phyloP scores from a whole-genome alignment of 1,140 invertebrate genomes.

The Aphelenchoides fujianensis region DNA sequence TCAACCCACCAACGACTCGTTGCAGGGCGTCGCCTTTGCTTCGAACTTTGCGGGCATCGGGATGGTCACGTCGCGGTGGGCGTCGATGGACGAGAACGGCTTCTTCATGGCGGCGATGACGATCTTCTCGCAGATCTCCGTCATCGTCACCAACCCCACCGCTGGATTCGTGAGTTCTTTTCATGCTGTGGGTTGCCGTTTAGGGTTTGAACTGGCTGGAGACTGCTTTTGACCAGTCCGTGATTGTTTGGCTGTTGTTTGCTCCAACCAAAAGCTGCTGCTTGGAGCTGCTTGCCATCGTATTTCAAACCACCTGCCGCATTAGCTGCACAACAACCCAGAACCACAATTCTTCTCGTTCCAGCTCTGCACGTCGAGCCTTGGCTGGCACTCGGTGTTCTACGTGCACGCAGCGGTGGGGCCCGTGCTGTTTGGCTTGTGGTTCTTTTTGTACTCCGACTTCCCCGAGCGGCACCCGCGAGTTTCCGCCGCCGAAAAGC shows the following conservation, averaged over 20 bases:
- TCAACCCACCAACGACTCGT: constrained; percentile 19
- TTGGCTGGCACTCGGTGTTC: constrained; percentile 42
- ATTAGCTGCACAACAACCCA: too few relatives aligned
- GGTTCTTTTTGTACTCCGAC: constrained; percentile 41
- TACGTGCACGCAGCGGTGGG: constrained; percentile 30
- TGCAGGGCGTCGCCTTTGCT: constrained; percentile 42
- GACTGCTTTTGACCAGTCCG: not conserved
- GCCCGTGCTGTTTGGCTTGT: constrained; percentile 26
- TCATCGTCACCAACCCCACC: constrained; percentile 31
- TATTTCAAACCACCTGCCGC: too few relatives aligned
- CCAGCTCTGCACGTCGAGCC: constrained; percentile 30
- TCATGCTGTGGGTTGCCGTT: not conserved
- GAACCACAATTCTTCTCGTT: constrained; percentile 25
- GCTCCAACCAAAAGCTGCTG: too few relatives aligned
- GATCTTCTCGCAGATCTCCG: constrained; percentile 31
- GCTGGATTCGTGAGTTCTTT: constrained; percentile 26
- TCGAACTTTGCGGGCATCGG: constrained; percentile 44
- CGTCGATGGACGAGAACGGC: constrained; percentile 38
- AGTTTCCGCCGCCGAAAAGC: constrained; percentile 21
- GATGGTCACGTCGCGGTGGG: constrained; percentile 45
- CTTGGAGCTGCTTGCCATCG: too few relatives aligned
- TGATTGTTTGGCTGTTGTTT: constrained; percentile 8
- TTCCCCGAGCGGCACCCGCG: constrained; percentile 35
- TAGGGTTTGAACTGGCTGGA: not conserved
- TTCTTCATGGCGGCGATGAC: constrained; percentile 42